These are phyloP conservation scores for Serranochromis macrocephalus DNA, from an alignment of 2,113 vertebrate genomes.

Conservation along the genomic window DNA sequence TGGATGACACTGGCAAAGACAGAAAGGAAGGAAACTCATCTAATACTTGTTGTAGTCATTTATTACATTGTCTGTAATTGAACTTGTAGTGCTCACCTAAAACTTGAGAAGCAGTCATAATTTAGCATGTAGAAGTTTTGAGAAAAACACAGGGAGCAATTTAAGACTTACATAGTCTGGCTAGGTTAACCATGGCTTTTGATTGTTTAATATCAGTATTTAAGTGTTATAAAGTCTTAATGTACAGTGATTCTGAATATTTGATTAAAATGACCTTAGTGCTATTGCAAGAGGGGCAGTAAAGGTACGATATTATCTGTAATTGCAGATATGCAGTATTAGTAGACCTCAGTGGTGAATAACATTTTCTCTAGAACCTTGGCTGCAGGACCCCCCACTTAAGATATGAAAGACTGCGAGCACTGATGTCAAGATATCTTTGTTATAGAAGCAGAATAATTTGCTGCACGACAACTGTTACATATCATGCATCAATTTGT, in stretches of 20 bases:
- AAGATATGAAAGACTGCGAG: background rate
- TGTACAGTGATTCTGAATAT: conserved; percentile 1
- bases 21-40: background rate
- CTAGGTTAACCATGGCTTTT: background rate
- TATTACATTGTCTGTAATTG: background rate
- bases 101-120: background rate
- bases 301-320: background rate
- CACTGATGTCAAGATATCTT: background rate
- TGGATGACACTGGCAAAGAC: background rate
- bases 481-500: background rate
- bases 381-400: background rate
- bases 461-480: background rate
- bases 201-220: background rate
- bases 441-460: background rate
- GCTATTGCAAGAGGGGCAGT: background rate
- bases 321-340: background rate
- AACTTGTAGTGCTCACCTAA: background rate
- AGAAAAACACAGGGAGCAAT: background rate
- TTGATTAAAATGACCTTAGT: conserved; percentile 1
- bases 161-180: background rate
- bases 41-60: background rate
- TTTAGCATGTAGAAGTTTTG: background rate
- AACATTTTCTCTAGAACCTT: background rate
- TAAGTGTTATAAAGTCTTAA: background rate
- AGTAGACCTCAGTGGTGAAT: background rate